Evolutionary conservation across 1,140 invertebrate genomes (phyloP).

Genomic region (Aethina tumida): DNA sequence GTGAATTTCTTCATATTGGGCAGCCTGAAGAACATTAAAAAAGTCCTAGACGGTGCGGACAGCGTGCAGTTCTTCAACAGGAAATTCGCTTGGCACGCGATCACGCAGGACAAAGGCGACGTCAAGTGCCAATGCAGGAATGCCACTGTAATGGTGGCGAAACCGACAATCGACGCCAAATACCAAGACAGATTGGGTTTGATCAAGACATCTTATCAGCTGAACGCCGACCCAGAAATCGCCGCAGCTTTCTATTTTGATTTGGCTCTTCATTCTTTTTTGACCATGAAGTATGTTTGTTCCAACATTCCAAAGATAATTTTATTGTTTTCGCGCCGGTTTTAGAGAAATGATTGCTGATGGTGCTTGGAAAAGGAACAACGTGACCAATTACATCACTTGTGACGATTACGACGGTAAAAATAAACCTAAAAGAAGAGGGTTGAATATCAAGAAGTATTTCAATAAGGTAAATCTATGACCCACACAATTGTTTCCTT

Average conservation of each 20-base stretch:
- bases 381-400: slow-evolving; percentile 50
- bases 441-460: slow-evolving; percentile 35
- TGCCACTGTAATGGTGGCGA: slow-evolving; percentile 55
- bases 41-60: slow-evolving; percentile 45
- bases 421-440: slow-evolving; percentile 45
- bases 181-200: slow-evolving; percentile 51
- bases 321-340: slow-evolving; percentile 6
- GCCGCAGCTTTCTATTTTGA: slow-evolving; percentile 82
- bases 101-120: slow-evolving; percentile 57
- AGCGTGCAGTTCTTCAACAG: slow-evolving; percentile 30
- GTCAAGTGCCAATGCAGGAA: slow-evolving; percentile 57
- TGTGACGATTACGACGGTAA: slow-evolving; percentile 68
- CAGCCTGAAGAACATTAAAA: slow-evolving; percentile 55
- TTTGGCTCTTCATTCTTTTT: slow-evolving; percentile 57
- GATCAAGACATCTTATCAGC: slow-evolving; percentile 56
- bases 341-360: slow-evolving; percentile 40
- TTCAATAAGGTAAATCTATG: slow-evolving; percentile 32
- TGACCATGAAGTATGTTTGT: slow-evolving; percentile 56
- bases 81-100: slow-evolving; percentile 54
- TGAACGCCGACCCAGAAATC: slow-evolving; percentile 58
- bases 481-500: slow-evolving; percentile 4
- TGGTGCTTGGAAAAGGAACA: slow-evolving; percentile 58
- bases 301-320: neutral
- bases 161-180: slow-evolving; percentile 49
- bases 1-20: slow-evolving; percentile 82